These are phyloP conservation scores for Brachirus orientalis DNA, from an alignment of 2,113 vertebrate genomes.

Conservation along the genomic window DNA sequence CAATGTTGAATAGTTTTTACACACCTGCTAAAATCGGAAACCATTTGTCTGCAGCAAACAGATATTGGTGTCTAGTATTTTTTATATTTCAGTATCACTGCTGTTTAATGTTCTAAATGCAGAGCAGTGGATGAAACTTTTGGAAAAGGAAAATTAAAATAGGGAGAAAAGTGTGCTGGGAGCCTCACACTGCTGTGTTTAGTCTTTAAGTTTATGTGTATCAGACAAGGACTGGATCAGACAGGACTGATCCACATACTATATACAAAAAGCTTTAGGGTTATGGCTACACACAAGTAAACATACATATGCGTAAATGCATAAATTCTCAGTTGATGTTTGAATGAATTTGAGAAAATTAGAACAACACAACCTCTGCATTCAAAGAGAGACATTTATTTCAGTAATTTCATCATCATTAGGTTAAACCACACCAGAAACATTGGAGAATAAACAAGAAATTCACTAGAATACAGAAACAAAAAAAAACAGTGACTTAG, in stretches of 20 bases:
- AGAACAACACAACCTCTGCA: conserved; percentile 37
- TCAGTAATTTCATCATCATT: too few relatives aligned
- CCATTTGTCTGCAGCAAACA: not conserved
- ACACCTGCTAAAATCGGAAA: conserved; percentile 21
- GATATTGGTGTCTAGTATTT: conserved; percentile 6
- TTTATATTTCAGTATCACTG: conserved; percentile 11
- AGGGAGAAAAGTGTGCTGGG: too few relatives aligned
- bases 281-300: conserved; percentile 9
- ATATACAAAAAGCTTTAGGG: conserved; percentile 35
- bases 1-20: not conserved
- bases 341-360: conserved; percentile 22
- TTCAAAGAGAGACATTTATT: conserved; percentile 62
- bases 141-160: not conserved
- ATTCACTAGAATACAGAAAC: conserved; percentile 33
- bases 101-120: conserved; percentile 31
- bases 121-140: conserved; percentile 15
- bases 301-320: not conserved
- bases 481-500: conserved; percentile 69
- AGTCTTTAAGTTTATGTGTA: not conserved
- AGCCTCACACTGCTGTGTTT: too few relatives aligned
- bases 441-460: conserved; percentile 45
- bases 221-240: not conserved
- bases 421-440: too few relatives aligned
- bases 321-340: conserved; percentile 16
- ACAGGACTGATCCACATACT: not conserved